These are phyloP conservation scores for Manduca sexta DNA, from an alignment of 1,140 invertebrate species.

Conservation along the genomic window DNA sequence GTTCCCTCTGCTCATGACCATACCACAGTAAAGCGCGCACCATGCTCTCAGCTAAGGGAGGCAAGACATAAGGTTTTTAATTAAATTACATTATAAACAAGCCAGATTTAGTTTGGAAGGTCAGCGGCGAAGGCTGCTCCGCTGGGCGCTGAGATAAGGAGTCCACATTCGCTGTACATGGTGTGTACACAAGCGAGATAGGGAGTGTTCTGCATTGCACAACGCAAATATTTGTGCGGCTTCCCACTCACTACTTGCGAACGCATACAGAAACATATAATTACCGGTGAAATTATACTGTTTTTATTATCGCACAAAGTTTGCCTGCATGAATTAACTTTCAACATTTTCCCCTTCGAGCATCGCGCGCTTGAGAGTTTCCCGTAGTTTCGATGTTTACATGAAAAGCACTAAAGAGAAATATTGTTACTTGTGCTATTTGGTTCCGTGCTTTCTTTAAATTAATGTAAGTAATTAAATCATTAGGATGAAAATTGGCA, in stretches of 20 bases:
- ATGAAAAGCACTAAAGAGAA: too few species aligned
- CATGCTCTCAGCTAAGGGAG: background rate
- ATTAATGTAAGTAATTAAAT: too few species aligned
- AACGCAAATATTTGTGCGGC: constrained; percentile 41
- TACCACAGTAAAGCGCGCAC: too few species aligned
- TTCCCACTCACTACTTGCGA: background rate
- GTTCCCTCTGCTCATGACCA: too few species aligned
- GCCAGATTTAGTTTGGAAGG: constrained; percentile 33
- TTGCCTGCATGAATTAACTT: too few species aligned
- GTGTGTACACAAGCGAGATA: constrained; percentile 44
- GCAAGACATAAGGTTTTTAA: constrained; percentile 25
- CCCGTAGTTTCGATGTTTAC: too few species aligned
- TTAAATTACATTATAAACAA: constrained; percentile 34
- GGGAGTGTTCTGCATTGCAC: constrained; percentile 31
- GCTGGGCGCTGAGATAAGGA: constrained; percentile 42
- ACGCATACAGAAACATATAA: background rate
- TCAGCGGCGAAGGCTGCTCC: constrained; percentile 30
- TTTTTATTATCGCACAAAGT: background rate
- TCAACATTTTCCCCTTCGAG: too few species aligned
- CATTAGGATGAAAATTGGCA: too few species aligned
- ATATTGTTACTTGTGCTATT: too few species aligned
- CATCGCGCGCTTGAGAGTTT: too few species aligned
- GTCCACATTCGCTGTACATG: constrained; percentile 11
- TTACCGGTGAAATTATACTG: background rate
- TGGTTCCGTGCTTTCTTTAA: too few species aligned